Evolutionary conservation across 2,888 invertebrate genomes (phyloP).

Genomic region (Caenorhabditis sp.): DNA sequence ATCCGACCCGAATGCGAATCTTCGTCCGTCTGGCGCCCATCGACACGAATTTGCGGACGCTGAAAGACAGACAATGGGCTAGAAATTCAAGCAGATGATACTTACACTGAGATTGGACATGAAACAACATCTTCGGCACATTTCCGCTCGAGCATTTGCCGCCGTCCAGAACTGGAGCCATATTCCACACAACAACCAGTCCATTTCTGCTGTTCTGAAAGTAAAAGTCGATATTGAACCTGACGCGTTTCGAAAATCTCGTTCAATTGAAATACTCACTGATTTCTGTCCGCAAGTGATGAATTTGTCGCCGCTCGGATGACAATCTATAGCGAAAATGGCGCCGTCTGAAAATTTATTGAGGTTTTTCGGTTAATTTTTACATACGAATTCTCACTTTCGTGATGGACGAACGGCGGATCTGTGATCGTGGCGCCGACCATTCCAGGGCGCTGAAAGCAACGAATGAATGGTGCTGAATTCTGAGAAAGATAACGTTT

Average conservation of each 20-base stretch:
- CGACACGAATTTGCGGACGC: conserved; percentile 73
- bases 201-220: conserved; percentile 62
- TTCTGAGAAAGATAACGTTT: too few species aligned
- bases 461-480: too few species aligned
- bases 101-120: conserved; percentile 35
- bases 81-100: too few species aligned
- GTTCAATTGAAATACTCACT: conserved; percentile 32
- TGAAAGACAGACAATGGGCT: conserved; percentile 29
- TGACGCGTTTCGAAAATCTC: background rate
- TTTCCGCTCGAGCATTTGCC: conserved; percentile 39
- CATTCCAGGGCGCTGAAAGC: conserved; percentile 2
- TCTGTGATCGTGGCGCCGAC: conserved; percentile 14
- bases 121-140: conserved; percentile 46
- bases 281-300: conserved; percentile 72
- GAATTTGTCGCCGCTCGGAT: conserved; percentile 70
- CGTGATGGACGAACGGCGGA: conserved; percentile 55
- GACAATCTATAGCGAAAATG: conserved; percentile 74
- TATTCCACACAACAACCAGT: conserved; percentile 69
- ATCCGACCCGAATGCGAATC: conserved; percentile 63
- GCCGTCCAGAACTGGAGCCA: conserved; percentile 55
- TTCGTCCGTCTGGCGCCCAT: conserved; percentile 67
- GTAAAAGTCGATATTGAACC: background rate
- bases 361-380: background rate
- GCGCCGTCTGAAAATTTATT: conserved; percentile 58
- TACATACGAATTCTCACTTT: conserved; percentile 9